Conservation (phyloP, 2,797 vertebrate species). For the Poeciliopsis paucimaculata region DNA sequence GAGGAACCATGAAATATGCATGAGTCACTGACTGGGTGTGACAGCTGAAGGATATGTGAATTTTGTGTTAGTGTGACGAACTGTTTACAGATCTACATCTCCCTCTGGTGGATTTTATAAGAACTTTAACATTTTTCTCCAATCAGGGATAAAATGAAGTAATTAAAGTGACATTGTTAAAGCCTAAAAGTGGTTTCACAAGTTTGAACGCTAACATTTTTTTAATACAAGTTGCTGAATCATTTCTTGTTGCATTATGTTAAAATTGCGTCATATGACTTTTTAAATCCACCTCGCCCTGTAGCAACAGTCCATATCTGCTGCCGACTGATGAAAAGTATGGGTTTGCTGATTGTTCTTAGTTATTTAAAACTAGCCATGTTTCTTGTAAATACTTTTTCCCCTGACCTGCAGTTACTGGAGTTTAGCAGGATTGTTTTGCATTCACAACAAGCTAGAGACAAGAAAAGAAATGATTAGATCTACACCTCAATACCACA, state of each 20-base stretch:
- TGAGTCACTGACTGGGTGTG: constrained; percentile 40
- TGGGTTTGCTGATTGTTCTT: neutral
- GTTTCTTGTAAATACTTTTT: neutral
- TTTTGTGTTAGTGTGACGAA: constrained; percentile 13
- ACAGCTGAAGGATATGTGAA: constrained; percentile 38
- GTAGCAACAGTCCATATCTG: neutral
- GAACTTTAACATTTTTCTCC: neutral
- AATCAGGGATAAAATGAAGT: neutral
- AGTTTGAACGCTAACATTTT: neutral
- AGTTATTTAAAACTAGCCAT: neutral
- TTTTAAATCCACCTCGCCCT: neutral
- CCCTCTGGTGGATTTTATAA: constrained; percentile 44
- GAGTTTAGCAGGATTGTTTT: neutral
- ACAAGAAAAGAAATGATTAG: neutral
- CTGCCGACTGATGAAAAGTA: neutral
- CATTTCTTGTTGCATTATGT: neutral
- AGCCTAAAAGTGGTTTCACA: neutral
- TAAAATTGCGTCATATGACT: neutral
- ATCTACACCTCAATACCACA: neutral
- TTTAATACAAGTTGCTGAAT: neutral
- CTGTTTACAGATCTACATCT: constrained; percentile 20
- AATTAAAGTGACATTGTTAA: neutral
- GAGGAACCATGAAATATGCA: constrained; percentile 42
- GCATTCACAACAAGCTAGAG: neutral
- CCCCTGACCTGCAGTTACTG: neutral